Base-by-base conservation (phyloP, 35 echinoderm and acorn worm genomes). In the Patiria miniata region DNA sequence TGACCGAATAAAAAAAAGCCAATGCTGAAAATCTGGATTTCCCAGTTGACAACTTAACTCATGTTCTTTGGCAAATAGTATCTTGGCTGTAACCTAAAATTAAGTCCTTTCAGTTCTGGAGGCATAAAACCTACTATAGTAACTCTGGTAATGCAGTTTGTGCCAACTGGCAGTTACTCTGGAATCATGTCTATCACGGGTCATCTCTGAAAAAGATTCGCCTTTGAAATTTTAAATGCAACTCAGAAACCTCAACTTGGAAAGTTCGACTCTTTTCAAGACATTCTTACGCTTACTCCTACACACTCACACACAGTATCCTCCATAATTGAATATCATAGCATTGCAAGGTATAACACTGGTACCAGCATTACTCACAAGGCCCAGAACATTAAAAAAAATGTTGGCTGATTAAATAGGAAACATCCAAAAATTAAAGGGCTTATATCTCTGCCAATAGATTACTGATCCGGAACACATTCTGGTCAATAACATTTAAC, bases 221-320 rank as follows among this genome's bases (percentile, higher is more conserved):
- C 18, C 52, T 54, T 54, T 54, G 52, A 54, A 54, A 54, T 54
- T 54, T 54, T 54, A 54, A 54, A 54, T 18, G 52, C 52, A 54
- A 54, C 52, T 54, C 52, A 54, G 52, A 54, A 54, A 54, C 52
- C 52, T 18, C 52, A 54, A 54, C 52, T 54, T 54, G 52, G 52
- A 54, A 54, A 54, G 52, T 54, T 54, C 18, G 52, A 54, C 52
- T 54, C 52, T 54, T 54, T 54, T 18, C 52, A 54, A 54, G 52
- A 54, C 52, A 54, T 57, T 57, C 54, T 54, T 54, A 54, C 52
- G 52, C 52, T 54, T 54, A 54, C 52, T 54, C 52, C 52, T 54
- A 54, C 54, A 7, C 54, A 57, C 54, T 18, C 56, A 2, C 56
- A 59, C 56, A 59, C 56, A 59, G 52, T 18, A 7, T 54, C 52